Base-by-base conservation (phyloP, 2,113 vertebrate species). In the Eleginops maclovinus region DNA sequence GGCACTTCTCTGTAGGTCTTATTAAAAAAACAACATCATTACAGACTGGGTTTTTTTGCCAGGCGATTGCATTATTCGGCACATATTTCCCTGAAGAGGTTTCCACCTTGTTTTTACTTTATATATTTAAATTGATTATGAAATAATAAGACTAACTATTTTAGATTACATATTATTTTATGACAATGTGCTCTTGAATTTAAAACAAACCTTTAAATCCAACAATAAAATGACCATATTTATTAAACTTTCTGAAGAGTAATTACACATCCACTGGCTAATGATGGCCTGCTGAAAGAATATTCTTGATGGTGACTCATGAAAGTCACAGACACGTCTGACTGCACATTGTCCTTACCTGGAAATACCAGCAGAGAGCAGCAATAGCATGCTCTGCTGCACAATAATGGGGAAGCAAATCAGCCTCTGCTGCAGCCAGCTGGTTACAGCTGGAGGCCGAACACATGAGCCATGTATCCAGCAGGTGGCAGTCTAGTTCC, bases 281-380 rank as follows among this genome's bases (percentile, higher is more conserved):
- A 76, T 46, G 49, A 79, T 16, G 46, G 41, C 22, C 67, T 68
- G 53, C 11, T 16, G 41, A 79, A 40, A 47, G 21, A 68, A 47
- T 14, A 75, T 63, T 19, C 40, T 3, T 1, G 31, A 36, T 36
- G 28, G 58, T 31, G 60, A 46, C 49, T 69, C 50, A 61, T 68
- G 64, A 54, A 73, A 74, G 76, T 77, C 76, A 69, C 63, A 31
- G 63, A 76, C 13, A 40, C 9, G 58, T 78, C 26, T 79, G 41
- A 62, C 11, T 75, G 67, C 65, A 79, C 75, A 81, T 49, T 82
- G 75, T 77, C 40, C 72, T 77, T 75, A 79, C 87, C 63, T 50
- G 49, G n/a, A 68, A 58, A 66, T 28, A 55, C 83, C 91, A 87
- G 87, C 87, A 91, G 92, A 85, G 77, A 16, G 83, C 88, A 92